A percentile compares a stretch with the other conserved stretches of the same genome.
Evolutionary conservation across 1,140 invertebrate species (phyloP).

Genomic region (Ericerus pela): DNA sequence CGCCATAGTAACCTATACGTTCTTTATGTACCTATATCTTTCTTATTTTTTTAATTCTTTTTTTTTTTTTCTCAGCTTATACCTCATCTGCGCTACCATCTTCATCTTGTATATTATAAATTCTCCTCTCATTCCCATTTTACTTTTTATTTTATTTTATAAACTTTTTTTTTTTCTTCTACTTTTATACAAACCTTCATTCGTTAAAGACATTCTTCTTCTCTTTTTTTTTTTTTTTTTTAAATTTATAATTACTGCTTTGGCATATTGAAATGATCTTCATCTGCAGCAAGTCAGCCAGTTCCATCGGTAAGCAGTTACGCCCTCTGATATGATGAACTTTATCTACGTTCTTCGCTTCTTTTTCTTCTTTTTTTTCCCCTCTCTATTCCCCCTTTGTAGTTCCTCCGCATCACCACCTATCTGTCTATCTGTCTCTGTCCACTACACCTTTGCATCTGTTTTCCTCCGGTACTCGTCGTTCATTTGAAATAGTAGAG

Average conservation of each 20-base stretch:
- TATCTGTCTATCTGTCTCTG: no score
- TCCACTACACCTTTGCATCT: no score
- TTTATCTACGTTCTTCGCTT: no score
- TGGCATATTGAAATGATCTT: not conserved
- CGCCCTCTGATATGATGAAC: constrained; percentile 7
- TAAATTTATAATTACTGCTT: constrained; percentile 5
- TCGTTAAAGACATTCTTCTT: not conserved
- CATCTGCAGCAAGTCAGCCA: constrained; percentile 2
- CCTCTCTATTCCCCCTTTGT: no score
- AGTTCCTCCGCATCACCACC: no score
- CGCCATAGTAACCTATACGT: not conserved
- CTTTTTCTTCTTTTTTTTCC: no score
- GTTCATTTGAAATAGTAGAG: no score
- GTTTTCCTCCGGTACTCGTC: no score
- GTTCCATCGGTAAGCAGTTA: constrained; percentile 9
- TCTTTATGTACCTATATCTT: constrained; percentile 12
- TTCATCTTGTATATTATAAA: constrained; percentile 9
- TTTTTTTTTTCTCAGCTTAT: not conserved
- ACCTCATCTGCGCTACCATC: constrained; percentile 11
- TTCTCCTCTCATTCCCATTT: constrained; percentile 8
- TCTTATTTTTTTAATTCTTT: no score
- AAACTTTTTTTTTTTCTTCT: no score
- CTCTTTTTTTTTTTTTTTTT: no score
- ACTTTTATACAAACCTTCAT: no score
- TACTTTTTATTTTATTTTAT: not conserved